phyloP scores from a whole-genome alignment of 2,113 vertebrate species.

The Saguinus midas region DNA sequence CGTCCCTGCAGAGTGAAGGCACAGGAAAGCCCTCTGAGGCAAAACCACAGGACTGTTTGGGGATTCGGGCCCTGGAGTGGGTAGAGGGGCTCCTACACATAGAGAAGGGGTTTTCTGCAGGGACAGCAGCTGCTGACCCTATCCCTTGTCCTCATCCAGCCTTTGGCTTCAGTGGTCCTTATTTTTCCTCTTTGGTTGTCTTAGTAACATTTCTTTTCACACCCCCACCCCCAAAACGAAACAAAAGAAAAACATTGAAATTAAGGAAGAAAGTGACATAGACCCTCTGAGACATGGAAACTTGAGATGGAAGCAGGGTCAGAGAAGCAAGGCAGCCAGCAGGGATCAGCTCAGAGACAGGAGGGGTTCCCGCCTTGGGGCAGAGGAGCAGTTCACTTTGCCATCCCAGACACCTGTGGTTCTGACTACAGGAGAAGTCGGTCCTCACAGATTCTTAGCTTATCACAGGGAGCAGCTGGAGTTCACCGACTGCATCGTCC shows the following conservation, averaged over 20 bases:
- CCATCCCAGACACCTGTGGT: neutral
- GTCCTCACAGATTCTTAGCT: neutral
- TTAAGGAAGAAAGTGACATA: neutral
- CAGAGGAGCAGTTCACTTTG: neutral
- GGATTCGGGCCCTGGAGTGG: neutral
- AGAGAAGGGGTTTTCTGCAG: neutral
- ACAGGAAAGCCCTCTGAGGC: neutral
- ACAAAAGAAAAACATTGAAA: neutral
- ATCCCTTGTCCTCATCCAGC: rapidly evolving
- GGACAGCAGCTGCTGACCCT: no score
- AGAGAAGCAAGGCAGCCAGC: neutral
- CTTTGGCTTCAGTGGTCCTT: no score
- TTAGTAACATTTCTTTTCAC: neutral
- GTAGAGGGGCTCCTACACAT: no score
- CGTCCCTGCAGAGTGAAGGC: neutral
- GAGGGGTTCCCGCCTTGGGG: neutral
- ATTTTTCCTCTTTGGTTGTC: neutral
- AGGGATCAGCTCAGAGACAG: neutral
- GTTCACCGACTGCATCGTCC: neutral
- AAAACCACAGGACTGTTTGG: neutral
- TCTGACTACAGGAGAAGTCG: neutral
- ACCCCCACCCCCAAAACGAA: neutral
- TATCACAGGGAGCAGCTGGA: neutral
- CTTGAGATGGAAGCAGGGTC: neutral
- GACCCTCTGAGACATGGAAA: neutral